Percentiles rank a stretch among this genome's conserved stretches.
These are phyloP conservation scores for Periophthalmus magnuspinnatus DNA, from an alignment of 2,797 vertebrate genomes.

Conservation along the genomic window DNA sequence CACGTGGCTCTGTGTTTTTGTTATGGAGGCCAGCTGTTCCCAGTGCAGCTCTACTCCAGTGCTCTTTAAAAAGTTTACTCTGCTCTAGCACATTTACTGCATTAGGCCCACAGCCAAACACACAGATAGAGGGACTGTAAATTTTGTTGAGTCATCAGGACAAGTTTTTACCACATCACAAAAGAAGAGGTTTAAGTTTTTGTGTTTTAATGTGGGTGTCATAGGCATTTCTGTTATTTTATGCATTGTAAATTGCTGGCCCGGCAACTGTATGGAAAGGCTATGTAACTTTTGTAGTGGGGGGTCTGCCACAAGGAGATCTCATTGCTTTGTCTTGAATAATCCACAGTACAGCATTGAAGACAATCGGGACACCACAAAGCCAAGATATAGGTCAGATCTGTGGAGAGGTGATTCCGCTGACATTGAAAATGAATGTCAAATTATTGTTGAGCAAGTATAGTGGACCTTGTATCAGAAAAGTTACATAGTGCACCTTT, in stretches of 20 bases:
- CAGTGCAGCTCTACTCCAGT: slow-evolving; percentile 22
- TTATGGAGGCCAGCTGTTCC: slow-evolving; percentile 42
- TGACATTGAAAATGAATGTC: too few species aligned
- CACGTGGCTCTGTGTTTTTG: slow-evolving; percentile 17
- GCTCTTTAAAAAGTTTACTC: slow-evolving; percentile 45
- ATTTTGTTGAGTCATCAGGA: neutral
- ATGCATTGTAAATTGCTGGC: neutral
- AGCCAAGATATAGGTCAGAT: too few species aligned
- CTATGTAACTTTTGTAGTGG: too few species aligned
- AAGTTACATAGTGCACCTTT: too few species aligned
- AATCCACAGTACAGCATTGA: too few species aligned
- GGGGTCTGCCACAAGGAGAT: too few species aligned
- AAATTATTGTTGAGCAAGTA: too few species aligned
- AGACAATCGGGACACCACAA: too few species aligned
- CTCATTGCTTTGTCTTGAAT: too few species aligned
- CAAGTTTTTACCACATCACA: slow-evolving; percentile 19
- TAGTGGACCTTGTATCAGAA: too few species aligned
- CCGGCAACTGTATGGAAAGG: neutral
- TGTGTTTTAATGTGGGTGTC: neutral
- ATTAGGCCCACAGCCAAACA: neutral
- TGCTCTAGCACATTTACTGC: slow-evolving; percentile 29
- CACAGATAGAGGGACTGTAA: neutral
- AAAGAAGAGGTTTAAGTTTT: neutral
- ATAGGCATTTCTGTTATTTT: neutral
- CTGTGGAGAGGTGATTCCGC: too few species aligned